Base-by-base conservation (phyloP, 2,113 vertebrate species). In the Lepus timidus region DNA sequence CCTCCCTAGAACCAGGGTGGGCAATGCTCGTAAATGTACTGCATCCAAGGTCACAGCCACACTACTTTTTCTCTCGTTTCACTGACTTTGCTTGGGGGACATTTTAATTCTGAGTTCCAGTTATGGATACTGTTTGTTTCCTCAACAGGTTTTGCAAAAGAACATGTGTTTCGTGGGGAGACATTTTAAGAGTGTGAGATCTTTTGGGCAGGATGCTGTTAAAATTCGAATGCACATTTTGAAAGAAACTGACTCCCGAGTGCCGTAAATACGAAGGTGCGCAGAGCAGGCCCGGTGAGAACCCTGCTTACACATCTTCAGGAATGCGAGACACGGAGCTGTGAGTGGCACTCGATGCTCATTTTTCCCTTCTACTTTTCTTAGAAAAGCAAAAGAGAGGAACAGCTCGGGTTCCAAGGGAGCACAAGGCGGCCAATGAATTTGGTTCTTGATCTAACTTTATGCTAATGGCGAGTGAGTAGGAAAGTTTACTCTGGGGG, bases 361-460 rank as follows among this genome's bases (percentile, higher is more conserved):
- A 82, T 89, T 97, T 96, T 97, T 95, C 94, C 97, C 97, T 96
- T 97, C 86, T 97, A 90, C 96, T 97, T 96, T 98, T 98, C 97
- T 98, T 98, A 98, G 98, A 98, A 98, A 98, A 98, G 97, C 97
- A 97, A 97, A 98, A 97, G 96, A 96, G 93, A 96, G 95, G 97
- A 98, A 97, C 85, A 97, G 90, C 96, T 95, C 86, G 55, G 90
- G 97, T 97, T 98, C 97, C 98, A 94, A 96, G 98, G 98, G 98
- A 98, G 98, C 98, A 98, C 93, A 98, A 96, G 98, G 98, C 98
- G 98, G 98, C 96, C 96, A 96, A 44, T 90, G 97, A 98, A 97
- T 98, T 96, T 98, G 96, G 97, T 97, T 98, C 96, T 95, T 96
- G 96, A 97, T 98, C 97, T 98, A 97, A 98, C 98, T 98, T 97